A percentile compares a stretch with the other conserved stretches of the same genome.
Conservation (phyloP, 2,797 vertebrate genomes). For the Pangasius krempfi region DNA sequence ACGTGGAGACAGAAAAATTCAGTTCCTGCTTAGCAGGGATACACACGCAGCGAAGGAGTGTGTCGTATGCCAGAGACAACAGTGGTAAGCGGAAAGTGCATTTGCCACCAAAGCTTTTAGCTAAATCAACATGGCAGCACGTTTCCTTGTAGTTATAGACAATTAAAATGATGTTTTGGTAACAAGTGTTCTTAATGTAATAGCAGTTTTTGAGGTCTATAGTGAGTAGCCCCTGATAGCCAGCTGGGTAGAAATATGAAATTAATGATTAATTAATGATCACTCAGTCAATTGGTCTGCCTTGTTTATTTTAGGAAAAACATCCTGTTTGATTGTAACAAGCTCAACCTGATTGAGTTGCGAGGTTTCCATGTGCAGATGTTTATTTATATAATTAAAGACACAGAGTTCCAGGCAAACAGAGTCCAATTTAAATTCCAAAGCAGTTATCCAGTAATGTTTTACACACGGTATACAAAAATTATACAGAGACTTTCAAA, state of each 20-base stretch:
- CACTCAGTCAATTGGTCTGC: neutral
- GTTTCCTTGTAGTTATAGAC: neutral
- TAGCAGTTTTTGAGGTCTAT: neutral
- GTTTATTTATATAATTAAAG: neutral
- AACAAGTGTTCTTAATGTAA: neutral
- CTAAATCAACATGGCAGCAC: slow-evolving; percentile 3
- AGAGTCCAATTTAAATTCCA: neutral
- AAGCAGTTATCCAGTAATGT: neutral
- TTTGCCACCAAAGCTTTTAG: neutral
- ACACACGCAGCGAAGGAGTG: neutral
- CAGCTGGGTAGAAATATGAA: neutral
- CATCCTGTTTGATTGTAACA: neutral
- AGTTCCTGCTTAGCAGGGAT: neutral
- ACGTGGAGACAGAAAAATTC: neutral
- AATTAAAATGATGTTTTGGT: neutral
- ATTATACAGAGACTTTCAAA: neutral
- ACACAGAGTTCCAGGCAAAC: neutral
- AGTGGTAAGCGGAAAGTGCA: neutral
- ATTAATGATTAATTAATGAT: neutral
- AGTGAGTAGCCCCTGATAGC: neutral
- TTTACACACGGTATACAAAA: neutral
- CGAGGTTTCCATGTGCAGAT: neutral
- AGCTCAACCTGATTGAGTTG: neutral
- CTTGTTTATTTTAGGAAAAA: neutral
- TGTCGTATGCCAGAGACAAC: neutral